Evolutionary conservation across 2,888 invertebrate genomes (phyloP), one percentile per base, ranked within the genome.

Genomic region (Andrena marginata): DNA sequence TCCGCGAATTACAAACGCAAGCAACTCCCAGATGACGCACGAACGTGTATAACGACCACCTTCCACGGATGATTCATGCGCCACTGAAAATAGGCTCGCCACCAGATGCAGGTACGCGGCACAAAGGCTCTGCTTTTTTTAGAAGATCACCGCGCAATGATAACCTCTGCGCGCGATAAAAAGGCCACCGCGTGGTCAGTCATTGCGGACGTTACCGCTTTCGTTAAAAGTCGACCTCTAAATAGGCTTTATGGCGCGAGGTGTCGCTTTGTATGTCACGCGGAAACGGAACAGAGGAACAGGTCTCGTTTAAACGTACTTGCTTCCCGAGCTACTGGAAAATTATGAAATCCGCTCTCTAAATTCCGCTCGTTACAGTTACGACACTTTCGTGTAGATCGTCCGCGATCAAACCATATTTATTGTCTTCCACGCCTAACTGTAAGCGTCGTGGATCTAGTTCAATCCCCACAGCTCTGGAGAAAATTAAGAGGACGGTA

Each of bases 151-250:
- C 67, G 75, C 67, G 63, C 54, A 69, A 73, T 49, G 87, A 87
- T 87, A 87, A 81, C 78, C 77, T 33, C 59, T 65, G 76, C 63
- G 70, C 71, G 77, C 63, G 79, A 82, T 82, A 85, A 87, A 82
- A 42, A 80, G 78, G 75, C 64, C 62, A 77, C 80, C 49, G 56
- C 63, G 74, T 49, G 78, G 84, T 26, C 75, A 69, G 75, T 84
- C 80, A 76, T 86, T 72, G 80, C 70, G 76, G 72, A 63, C 70
- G 68, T 16, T 29, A 20, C 76, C 56, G 70, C 72, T 56, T 74
- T 75, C 59, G 60, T 84, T 81, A 81, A 86, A 86, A 77, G 60
- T 75, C 75, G 80, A 79, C 74, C 81, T 79, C 73, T 77, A 60
- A 76, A 83, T 77, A 70, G 48, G 23, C 31, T 23, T 65, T 62